A percentile compares a stretch with the other conserved stretches of the same genome.
phyloP scores from a whole-genome alignment of 2,888 invertebrate species.

The Chrysotoxum bicinctum region DNA sequence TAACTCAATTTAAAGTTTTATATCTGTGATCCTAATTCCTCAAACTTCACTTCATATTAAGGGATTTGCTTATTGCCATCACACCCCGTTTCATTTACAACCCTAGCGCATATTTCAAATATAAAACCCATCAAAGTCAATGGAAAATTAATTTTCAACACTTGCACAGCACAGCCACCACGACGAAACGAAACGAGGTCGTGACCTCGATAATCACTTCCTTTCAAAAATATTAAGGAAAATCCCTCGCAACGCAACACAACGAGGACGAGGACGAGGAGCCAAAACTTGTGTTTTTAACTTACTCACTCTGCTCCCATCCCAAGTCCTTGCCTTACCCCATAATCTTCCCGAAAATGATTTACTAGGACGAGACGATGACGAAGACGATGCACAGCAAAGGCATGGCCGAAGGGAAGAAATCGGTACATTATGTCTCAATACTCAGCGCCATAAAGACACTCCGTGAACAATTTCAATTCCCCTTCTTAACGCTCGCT shows the following conservation, averaged over 20 bases:
- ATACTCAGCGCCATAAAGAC: constrained; percentile 45
- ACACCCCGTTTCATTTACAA: not conserved
- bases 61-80: constrained; percentile 12
- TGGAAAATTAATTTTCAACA: constrained; percentile 70
- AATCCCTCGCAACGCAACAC: constrained; percentile 24
- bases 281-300: constrained; percentile 34
- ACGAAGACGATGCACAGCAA: too few relatives aligned
- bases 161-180: constrained; percentile 34
- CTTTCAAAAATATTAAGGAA: constrained; percentile 41
- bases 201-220: constrained; percentile 70
- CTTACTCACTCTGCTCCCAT: constrained; percentile 4
- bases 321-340: not conserved
- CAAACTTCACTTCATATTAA: constrained; percentile 22
- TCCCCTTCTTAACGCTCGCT: not conserved
- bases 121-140: constrained; percentile 55
- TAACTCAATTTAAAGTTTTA: not conserved
- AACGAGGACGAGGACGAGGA: constrained; percentile 13
- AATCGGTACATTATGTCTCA: constrained; percentile 53
- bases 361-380: constrained; percentile 26
- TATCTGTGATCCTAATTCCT: constrained; percentile 1
- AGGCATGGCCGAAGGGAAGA: not conserved
- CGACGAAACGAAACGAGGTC: constrained; percentile 62
- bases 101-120: constrained; percentile 8
- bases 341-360: constrained; percentile 25
- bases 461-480: constrained; percentile 57